Evolutionary conservation across 1,140 invertebrate species (phyloP).

Genomic region (Saccostrea glomerata): DNA sequence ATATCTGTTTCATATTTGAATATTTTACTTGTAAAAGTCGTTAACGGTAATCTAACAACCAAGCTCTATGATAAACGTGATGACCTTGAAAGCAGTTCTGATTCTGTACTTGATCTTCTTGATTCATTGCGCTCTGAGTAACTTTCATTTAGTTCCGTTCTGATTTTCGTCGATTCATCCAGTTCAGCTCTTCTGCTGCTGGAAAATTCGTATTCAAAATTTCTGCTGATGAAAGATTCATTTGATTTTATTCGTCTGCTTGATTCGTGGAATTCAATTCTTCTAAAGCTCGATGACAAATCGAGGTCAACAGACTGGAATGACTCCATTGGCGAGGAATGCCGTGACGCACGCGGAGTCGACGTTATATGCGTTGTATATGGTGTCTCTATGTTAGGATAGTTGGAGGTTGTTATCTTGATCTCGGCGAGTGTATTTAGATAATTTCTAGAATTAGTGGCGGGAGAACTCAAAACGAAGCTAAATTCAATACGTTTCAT

Average conservation of each 20-base stretch:
- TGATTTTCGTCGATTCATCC: background rate
- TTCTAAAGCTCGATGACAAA: background rate
- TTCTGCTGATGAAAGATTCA: background rate
- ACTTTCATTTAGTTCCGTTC: background rate
- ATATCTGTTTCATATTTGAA: too few species aligned
- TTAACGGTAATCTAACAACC: too few species aligned
- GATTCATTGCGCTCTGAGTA: background rate
- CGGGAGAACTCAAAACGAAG: background rate
- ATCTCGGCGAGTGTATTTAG: background rate
- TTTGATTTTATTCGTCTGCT: too few species aligned
- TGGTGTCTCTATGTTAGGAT: constrained; percentile 12
- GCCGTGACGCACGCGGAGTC: background rate
- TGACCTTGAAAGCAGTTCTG: background rate
- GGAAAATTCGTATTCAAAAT: background rate
- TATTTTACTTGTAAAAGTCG: too few species aligned
- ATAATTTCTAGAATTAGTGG: constrained; percentile 2
- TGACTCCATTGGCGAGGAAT: background rate
- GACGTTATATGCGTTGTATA: background rate
- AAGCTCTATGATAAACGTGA: too few species aligned
- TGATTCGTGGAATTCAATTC: background rate
- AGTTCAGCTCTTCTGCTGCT: too few species aligned
- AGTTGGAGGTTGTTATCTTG: background rate
- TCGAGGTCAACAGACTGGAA: constrained; percentile 21
- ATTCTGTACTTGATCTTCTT: background rate
- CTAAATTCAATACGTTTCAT: constrained; percentile 5